A percentile compares a stretch with the other conserved stretches of the same genome.
phyloP scores from a whole-genome alignment of 2,113 vertebrate genomes.

The Labeo catla region DNA sequence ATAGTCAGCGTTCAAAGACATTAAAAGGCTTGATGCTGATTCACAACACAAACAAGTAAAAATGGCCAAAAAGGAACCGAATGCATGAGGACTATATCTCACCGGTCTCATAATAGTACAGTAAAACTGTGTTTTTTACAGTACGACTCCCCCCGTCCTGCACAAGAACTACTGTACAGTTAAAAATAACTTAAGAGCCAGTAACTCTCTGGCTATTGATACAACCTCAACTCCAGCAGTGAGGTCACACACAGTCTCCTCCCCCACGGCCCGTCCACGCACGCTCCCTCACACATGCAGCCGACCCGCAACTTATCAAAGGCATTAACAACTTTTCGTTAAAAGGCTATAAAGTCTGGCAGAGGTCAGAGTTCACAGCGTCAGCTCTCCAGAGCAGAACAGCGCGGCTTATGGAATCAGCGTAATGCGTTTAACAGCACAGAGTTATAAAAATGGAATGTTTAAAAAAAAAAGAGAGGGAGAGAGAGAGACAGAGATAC shows the following conservation, averaged over 20 bases:
- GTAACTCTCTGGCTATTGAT: constrained; percentile 48
- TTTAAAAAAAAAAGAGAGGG: constrained; percentile 44
- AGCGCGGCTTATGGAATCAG: constrained; percentile 51
- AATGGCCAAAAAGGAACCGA: not conserved
- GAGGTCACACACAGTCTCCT: constrained; percentile 46
- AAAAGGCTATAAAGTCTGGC: constrained; percentile 58
- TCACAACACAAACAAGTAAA: constrained; percentile 41
- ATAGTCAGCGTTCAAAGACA: constrained; percentile 49
- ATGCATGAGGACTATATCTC: not conserved
- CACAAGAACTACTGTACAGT: constrained; percentile 40
- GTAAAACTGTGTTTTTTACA: constrained; percentile 32
- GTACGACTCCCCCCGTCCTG: not conserved
- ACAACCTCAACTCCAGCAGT: constrained; percentile 22
- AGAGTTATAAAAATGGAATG: constrained; percentile 65
- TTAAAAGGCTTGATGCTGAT: constrained; percentile 47
- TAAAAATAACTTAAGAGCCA: constrained; percentile 56
- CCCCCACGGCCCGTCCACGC: constrained; percentile 24
- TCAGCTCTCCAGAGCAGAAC: constrained; percentile 54
- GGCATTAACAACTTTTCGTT: constrained; percentile 63
- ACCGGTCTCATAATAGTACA: not conserved
- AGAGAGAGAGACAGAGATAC: constrained; percentile 49
- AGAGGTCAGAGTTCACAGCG: constrained; percentile 53
- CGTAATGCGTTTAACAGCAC: constrained; percentile 62
- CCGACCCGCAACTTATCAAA: constrained; percentile 56
- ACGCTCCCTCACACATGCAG: constrained; percentile 48